Evolutionary conservation across 2,113 vertebrate genomes (phyloP), one percentile per base, ranked within the genome.

Genomic region (Thomomys bottae): DNA sequence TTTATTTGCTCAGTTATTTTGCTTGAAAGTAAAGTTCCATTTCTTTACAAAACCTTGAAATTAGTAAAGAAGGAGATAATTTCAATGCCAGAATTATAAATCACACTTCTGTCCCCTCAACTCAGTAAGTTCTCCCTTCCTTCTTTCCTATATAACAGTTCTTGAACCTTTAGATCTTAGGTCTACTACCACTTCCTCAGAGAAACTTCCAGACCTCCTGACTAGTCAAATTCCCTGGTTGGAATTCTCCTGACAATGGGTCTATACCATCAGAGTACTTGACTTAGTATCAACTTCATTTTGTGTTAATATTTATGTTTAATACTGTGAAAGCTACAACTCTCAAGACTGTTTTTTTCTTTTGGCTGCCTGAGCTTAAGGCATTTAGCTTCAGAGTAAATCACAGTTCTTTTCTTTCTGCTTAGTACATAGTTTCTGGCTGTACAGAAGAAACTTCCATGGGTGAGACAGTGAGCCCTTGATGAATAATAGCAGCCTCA

Each of bases 21-120:
- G 30, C 20, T 81, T 80, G 6, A 30, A 67, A 36, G 78, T 36
- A 63, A 84, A 61, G 12, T 18, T 61, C 36, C 57, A 71, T 81
- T 80, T 68, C 78, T 70, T 87, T 87, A 49, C 28, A 68, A 87
- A 87, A 84, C 87, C n/a, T 24, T 66, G 14, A 89, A 84, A 77
- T 85, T 66, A 85, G 64, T 54, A 61, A 88, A 81, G 30, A 83
- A 38, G 36, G 79, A 34, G 59, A 64, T 32, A n/a, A n/a, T n/a
- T n/a, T 24, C 3, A 9, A n/a, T 36, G 42, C 45, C 70, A 85
- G 71, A 70, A 68, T 12, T 73, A 9, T 20, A 88, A 64, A 67
- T n/a, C 45, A 64, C 1, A 8, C 32, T 6, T 17, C 54, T 30
- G 6, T 38, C 24, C 32, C 34, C 59, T 93, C 59, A 30, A 45